A percentile compares a stretch with the other conserved stretches of the same genome.
These are phyloP conservation scores for Ornithorhynchus anatinus DNA, from an alignment of 2,113 vertebrate genomes.

Conservation along the genomic window DNA sequence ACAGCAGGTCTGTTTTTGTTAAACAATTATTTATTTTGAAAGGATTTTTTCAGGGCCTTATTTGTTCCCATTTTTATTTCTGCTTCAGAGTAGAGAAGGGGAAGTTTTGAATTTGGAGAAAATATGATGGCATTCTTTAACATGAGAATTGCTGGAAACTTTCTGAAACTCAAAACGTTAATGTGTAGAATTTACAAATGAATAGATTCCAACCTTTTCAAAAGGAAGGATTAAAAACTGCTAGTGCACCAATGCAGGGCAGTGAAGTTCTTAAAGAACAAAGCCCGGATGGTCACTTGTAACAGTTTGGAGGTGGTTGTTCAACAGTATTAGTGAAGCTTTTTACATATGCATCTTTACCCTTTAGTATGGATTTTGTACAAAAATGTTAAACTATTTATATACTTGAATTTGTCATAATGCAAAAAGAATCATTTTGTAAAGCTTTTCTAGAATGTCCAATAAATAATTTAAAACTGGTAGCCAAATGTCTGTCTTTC, in stretches of 20 bases:
- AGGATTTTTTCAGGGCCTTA: constrained; percentile 18
- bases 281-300: constrained; percentile 57
- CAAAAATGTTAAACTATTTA: constrained; percentile 71
- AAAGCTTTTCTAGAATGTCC: constrained; percentile 62
- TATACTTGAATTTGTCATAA: constrained; percentile 70
- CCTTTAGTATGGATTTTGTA: constrained; percentile 73
- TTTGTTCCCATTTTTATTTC: constrained; percentile 47
- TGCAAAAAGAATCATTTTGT: constrained; percentile 62
- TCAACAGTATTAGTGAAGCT: constrained; percentile 61
- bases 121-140: constrained; percentile 62
- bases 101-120: constrained; percentile 57
- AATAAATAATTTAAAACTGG: constrained; percentile 68
- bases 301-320: constrained; percentile 54
- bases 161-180: constrained; percentile 43
- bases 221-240: constrained; percentile 26
- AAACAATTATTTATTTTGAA: constrained; percentile 65
- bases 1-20: constrained; percentile 55
- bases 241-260: constrained; percentile 62
- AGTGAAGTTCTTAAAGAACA: constrained; percentile 36
- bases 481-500: constrained; percentile 38
- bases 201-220: constrained; percentile 38
- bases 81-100: constrained; percentile 55
- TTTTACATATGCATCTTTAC: constrained; percentile 71
- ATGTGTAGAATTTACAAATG: constrained; percentile 39
- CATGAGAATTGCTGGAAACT: constrained; percentile 49